These are phyloP conservation scores for Frieseomelitta varia DNA, from an alignment of 1,140 invertebrate species.

Conservation along the genomic window DNA sequence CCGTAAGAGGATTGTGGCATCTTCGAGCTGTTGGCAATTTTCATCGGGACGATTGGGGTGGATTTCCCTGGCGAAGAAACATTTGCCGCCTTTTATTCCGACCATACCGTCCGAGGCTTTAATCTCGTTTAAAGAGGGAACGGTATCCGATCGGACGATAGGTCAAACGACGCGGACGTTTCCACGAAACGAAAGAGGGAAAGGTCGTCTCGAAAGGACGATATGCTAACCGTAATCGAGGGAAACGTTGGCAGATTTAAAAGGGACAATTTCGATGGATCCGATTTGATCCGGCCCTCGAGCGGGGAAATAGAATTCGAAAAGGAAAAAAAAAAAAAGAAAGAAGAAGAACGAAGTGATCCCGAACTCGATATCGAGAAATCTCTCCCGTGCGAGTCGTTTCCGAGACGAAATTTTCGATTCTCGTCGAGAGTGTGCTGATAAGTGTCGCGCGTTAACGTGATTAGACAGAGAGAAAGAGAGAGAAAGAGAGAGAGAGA, in stretches of 20 bases:
- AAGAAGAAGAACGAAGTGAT: too few relatives aligned
- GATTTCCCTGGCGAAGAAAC: background rate
- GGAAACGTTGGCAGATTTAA: background rate
- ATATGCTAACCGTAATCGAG: background rate
- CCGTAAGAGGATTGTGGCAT: background rate
- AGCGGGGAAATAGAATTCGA: background rate
- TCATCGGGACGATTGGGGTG: too few relatives aligned
- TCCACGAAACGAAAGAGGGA: too few relatives aligned
- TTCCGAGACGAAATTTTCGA: background rate
- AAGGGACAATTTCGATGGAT: background rate
- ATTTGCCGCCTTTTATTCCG: too few relatives aligned
- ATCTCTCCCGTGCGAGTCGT: background rate
- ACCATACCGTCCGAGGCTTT: background rate
- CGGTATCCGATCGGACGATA: background rate
- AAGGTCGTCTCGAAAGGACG: background rate
- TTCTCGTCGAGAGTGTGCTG: background rate
- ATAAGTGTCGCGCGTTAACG: background rate
- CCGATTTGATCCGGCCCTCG: conserved; percentile 20
- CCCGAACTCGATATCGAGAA: background rate
- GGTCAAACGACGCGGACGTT: background rate
- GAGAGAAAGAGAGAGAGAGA: too few relatives aligned
- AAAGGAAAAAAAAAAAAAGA: background rate
- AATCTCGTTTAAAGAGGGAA: background rate
- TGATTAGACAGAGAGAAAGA: too few relatives aligned
- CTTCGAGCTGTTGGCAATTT: background rate